Evolutionary conservation across 2,113 vertebrate species (phyloP), one percentile per base, ranked within the genome.

Genomic region (Nothocercus nigrocapillus): DNA sequence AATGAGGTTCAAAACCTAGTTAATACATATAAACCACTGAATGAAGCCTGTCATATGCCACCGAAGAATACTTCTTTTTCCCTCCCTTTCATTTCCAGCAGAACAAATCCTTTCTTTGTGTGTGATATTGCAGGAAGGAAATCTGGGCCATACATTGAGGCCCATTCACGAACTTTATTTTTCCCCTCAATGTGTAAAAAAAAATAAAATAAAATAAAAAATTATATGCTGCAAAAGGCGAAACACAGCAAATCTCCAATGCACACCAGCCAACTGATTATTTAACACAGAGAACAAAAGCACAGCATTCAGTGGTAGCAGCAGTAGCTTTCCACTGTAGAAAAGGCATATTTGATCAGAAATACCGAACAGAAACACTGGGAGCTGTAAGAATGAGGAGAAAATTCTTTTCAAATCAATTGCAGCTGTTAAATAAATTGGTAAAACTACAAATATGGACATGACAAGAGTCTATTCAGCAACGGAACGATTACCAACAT

Each of bases 211-310:
- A 36, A 36, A 36, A 36, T 36, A 56, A 49, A 47, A 47, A 47
- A 58, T 82, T 34, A 3, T 25, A 13, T 56, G 49, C 69, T 21
- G 64, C 36, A 62, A 78, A 13, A 34, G 78, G 32, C 76, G n/a
- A 72, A 78, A 47, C 3, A 30, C 32, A 90, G 62, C 70, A 90
- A 84, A 61, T 18, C n/a, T 82, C 51, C 79, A 90, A 40, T 47
- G 79, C 64, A 66, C 22, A 68, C 47, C 34, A 36, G 61, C 20
- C 25, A 25, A 18, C 38, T n/a, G 74, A 66, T 76, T 53, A 87
- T 87, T 93, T 87, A 62, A 61, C 69, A 66, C 69, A 78, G 93
- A 87, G 95, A 94, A 89, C 74, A 91, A 93, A 77, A 21, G 54
- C 59, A 13, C 38, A 51, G 69, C 42, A 8, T 93, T 72, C 56